Percentiles rank a stretch among this genome's conserved stretches.
Evolutionary conservation across 2,797 vertebrate species (phyloP).

Genomic region (Sardinella longiceps): DNA sequence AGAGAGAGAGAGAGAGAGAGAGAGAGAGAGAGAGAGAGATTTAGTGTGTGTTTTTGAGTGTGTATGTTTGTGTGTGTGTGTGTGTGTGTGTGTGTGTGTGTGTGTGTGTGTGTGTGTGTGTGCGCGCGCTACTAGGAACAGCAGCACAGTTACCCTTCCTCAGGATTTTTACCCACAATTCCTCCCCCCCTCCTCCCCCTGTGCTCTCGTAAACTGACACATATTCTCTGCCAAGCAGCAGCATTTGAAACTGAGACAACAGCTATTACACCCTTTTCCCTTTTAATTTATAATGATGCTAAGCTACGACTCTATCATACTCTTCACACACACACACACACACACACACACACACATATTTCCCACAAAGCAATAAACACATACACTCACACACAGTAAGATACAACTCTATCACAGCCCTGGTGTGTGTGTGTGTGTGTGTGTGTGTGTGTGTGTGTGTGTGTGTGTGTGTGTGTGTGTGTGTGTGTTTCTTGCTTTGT

Average conservation of each 20-base stretch:
- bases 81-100: neutral
- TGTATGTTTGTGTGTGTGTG: neutral
- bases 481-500: neutral
- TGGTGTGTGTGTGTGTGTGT: neutral
- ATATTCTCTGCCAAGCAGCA: neutral
- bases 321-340: too few species aligned
- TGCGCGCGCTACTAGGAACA: too few species aligned
- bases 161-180: too few species aligned
- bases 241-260: neutral
- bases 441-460: constrained; percentile 12
- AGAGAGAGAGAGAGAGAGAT: too few species aligned
- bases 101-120: too few species aligned
- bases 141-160: too few species aligned
- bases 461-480: neutral
- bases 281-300: neutral
- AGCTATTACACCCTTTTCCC: neutral
- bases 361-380: too few species aligned
- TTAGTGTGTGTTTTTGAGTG: too few species aligned
- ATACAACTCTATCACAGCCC: too few species aligned
- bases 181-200: neutral
- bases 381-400: too few species aligned
- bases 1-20: too few species aligned
- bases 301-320: neutral
- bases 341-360: too few species aligned
- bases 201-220: neutral